Evolutionary conservation across 2,888 invertebrate genomes (phyloP).

Genomic region (Cryptocephalus primarius): DNA sequence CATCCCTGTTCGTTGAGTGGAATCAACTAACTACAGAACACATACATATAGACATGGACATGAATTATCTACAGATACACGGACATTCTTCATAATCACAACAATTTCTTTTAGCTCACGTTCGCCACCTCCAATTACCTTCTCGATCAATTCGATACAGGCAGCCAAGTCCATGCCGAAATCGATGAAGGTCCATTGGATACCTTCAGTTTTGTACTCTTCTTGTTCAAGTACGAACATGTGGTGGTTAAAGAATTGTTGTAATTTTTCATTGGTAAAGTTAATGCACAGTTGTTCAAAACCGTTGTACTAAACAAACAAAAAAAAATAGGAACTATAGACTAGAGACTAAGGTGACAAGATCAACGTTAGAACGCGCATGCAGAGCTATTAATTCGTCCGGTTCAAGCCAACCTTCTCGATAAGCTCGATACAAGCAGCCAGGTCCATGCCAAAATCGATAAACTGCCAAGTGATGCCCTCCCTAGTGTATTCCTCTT

Average conservation of each 20-base stretch:
- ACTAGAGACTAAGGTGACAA: background rate
- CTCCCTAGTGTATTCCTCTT: constrained; percentile 97
- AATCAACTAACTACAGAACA: constrained; percentile 11
- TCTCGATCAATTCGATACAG: constrained; percentile 92
- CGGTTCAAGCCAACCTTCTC: constrained; percentile 64
- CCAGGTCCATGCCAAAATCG: constrained; percentile 98
- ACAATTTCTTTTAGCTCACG: no score
- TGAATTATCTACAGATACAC: no score
- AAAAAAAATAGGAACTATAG: constrained; percentile 16
- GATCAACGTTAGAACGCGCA: background rate
- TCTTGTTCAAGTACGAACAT: constrained; percentile 98
- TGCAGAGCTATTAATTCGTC: no score
- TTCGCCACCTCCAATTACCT: constrained; percentile 47
- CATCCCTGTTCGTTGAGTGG: constrained; percentile 22
- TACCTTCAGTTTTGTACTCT: constrained; percentile 89
- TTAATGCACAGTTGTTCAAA: constrained; percentile 98
- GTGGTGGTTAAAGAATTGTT: constrained; percentile 98
- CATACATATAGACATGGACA: background rate
- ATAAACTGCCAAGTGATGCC: constrained; percentile 98
- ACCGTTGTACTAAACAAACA: constrained; percentile 67
- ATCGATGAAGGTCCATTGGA: constrained; percentile 94
- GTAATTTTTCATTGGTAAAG: constrained; percentile 95
- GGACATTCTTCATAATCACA: no score
- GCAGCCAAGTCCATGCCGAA: constrained; percentile 94
- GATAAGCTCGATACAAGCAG: constrained; percentile 96